These are phyloP conservation scores for Lutraria lutraria DNA, from an alignment of 2,888 invertebrate species.

Conservation along the genomic window DNA sequence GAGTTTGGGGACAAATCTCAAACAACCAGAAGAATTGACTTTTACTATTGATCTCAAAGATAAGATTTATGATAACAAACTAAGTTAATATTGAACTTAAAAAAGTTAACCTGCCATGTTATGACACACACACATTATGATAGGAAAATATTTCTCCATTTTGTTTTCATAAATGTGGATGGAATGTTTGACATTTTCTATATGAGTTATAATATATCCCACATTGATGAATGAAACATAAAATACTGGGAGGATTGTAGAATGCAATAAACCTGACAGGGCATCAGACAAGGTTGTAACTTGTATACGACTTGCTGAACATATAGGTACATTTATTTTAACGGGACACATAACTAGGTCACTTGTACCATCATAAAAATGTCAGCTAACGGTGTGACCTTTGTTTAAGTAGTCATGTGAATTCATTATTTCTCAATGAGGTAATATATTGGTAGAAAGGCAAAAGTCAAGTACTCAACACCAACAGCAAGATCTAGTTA, in stretches of 20 bases:
- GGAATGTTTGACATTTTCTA: too few species aligned
- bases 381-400: not conserved
- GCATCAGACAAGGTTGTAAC: not conserved
- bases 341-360: not conserved
- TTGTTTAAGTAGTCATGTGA: conserved; percentile 25
- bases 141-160: too few species aligned
- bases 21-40: too few species aligned
- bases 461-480: conserved; percentile 19
- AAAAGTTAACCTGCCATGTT: too few species aligned
- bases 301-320: not conserved
- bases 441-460: conserved; percentile 15
- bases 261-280: not conserved
- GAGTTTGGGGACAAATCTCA: too few species aligned
- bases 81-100: too few species aligned
- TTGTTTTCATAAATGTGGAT: too few species aligned
- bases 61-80: too few species aligned
- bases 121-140: too few species aligned
- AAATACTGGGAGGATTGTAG: not conserved
- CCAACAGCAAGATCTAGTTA: not conserved
- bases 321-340: not conserved
- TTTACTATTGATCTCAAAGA: too few species aligned
- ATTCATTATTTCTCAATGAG: conserved; percentile 20
- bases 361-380: not conserved
- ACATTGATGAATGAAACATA: not conserved
- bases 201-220: not conserved